Conservation (phyloP, 1,140 invertebrate species). For the Bombus haemorrhoidalis region DNA sequence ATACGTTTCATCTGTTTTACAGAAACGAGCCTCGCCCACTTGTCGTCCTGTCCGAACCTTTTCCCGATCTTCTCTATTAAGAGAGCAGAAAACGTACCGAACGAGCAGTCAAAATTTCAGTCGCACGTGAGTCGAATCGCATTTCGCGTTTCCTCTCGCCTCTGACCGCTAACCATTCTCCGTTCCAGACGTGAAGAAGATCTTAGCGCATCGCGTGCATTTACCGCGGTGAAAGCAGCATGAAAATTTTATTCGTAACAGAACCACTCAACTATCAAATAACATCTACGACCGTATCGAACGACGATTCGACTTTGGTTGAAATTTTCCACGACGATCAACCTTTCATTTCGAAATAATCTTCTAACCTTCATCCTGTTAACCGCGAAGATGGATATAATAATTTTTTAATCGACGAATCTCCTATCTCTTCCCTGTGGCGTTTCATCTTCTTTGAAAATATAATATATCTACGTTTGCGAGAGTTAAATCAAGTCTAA, state of each 20-base stretch:
- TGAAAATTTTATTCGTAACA: slow-evolving; percentile 13
- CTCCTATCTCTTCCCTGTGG: too few relatives aligned
- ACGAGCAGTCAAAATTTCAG: slow-evolving; percentile 64
- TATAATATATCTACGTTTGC: too few relatives aligned
- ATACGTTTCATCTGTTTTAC: slow-evolving; percentile 78
- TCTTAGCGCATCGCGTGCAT: slow-evolving; percentile 18
- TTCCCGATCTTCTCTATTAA: slow-evolving; percentile 45
- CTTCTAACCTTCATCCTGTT: background rate
- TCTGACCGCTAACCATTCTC: slow-evolving; percentile 17
- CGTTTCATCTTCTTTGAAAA: too few relatives aligned
- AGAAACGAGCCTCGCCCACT: slow-evolving; percentile 57
- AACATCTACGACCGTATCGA: background rate
- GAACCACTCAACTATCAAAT: background rate
- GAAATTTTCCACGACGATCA: background rate
- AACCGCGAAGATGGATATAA: too few relatives aligned
- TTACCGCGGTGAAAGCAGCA: background rate
- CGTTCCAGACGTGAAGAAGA: slow-evolving; percentile 42
- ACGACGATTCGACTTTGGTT: background rate
- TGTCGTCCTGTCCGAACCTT: slow-evolving; percentile 31
- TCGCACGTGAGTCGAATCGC: slow-evolving; percentile 68
- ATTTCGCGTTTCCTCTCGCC: background rate
- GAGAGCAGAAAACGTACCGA: slow-evolving; percentile 21
- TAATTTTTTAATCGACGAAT: too few relatives aligned
- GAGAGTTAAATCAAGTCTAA: too few relatives aligned
- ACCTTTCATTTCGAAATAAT: background rate